Base-by-base conservation (phyloP, 2,888 invertebrate species). In the Pelosia muscerda region DNA sequence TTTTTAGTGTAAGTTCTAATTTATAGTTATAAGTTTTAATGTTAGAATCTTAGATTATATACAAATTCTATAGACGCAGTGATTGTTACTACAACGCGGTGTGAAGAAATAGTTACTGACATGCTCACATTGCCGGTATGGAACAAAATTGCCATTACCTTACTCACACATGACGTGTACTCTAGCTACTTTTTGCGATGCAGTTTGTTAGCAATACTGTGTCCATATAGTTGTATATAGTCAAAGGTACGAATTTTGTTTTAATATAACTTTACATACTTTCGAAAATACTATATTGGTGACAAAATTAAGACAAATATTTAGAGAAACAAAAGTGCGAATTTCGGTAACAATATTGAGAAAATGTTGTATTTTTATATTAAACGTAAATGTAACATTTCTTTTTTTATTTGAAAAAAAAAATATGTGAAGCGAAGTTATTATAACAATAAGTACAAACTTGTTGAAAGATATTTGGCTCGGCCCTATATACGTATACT, bases 291-390 rank as follows among this genome's bases (percentile, higher is more conserved):
- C 74, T 75, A 80, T 78, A 84, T 87, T 83, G 84, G 83, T 84
- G 77, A 84, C 73, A 82, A 84, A 84, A 81, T 74, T 76, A 80
- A 86, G 84, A 88, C 80, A 88, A 85, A 84, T 86, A 86, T 85
- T 79, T 81, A 79, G 76, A 80, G 76, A 82, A 83, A 86, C 84
- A 86, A 89, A 90, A 89, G 86, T 86, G 86, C 86, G 89, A 90
- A 90, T 90, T 92, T 90, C 81, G 88, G 84, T 84, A 88, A 87
- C 85, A 88, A 90, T 90, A 89, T 91, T 90, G 73, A 72, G 84
- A 81, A 84, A 88, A 86, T 83, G 84, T 88, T 85, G 92, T 94
- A 94, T 94, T 94, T 94, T 94, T 94, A 88, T 94, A 94, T 62
- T 88, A 86, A 88, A 87, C 86, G 84, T 86, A 86, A 85, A 85